These are phyloP conservation scores for Manacus vitellinus DNA, from an alignment of 2,113 vertebrate genomes.

Conservation along the genomic window DNA sequence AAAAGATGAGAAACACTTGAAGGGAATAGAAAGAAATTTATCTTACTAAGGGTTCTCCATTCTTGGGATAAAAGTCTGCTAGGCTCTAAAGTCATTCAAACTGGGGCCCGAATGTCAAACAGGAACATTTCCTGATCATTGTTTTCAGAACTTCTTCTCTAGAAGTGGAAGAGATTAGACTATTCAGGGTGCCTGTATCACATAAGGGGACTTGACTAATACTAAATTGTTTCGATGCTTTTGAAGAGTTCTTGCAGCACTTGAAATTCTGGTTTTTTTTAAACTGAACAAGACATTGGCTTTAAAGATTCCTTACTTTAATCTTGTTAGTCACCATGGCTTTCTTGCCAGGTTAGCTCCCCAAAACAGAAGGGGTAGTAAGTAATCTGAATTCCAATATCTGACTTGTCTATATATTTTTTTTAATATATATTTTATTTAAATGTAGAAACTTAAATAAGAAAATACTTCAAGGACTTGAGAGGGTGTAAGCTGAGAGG, in stretches of 20 bases:
- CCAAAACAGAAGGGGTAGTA: not conserved
- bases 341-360: not conserved
- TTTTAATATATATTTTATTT: not conserved
- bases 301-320: not conserved
- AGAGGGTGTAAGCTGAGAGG: not conserved
- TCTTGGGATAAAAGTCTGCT: not conserved
- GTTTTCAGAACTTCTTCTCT: not conserved
- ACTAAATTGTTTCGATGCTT: not conserved
- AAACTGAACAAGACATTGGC: not conserved
- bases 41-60: not conserved
- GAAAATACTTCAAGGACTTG: not conserved
- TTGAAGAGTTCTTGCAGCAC: not conserved
- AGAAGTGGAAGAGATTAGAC: not conserved
- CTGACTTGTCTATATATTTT: not conserved
- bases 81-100: not conserved
- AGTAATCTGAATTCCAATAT: not conserved
- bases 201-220: not conserved
- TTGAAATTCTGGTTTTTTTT: not conserved
- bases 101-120: not conserved
- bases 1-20: not conserved
- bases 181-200: not conserved
- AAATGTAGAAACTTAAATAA: not conserved
- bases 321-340: not conserved
- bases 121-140: not conserved
- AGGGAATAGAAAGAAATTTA: not conserved